Evolutionary conservation across 2,113 vertebrate species (phyloP), one percentile per base, ranked within the genome.

Genomic region (Acrocephalus kingi): DNA sequence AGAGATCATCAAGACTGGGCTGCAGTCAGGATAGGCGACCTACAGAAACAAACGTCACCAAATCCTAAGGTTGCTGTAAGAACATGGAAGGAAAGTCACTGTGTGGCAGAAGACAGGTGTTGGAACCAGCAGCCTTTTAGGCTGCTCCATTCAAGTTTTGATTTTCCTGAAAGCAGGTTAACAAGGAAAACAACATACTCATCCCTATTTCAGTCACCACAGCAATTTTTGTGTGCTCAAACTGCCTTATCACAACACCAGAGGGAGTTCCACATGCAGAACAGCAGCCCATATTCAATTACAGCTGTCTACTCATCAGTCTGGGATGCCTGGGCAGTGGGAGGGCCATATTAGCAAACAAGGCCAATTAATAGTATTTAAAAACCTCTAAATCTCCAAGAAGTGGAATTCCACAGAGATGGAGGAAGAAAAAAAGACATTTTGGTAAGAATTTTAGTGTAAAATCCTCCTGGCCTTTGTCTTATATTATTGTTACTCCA

Each of bases 1-100:
- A 0, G 99, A 99, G 87, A 99, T 93, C 39, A 99, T 87, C 97
- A 99, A 96, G 78, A 99, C 18, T 0, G 99, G 98, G 31, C 97
- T 98, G 28, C 88, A 80, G 76, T 99, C 99, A 1, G 98, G 95
- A 91, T 99, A 99, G 17, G 98, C 99, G 97, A 99, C 98, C 98
- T 99, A 81, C 4, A 63, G 9, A 72, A 86, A 86, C 54, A 93
- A 52, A 73, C 16, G 45, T 8, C 85, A 94, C 71, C 45, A 96
- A 82, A 71, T 59, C 46, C 46, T 82, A 49, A 87, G n/a, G 54
- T 2, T 88, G 63, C 55, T 88, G 45, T 19, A 61, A 46, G 23
- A 92, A 7, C 20, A 87, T 0, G 2, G 22, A 28, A 94, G 8
- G 2, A 59, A 63, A 82, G 43, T 22, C 22, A 61, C 8, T 5